phyloP scores from a whole-genome alignment of 2,797 vertebrate species.

The Silurus aristotelis region DNA sequence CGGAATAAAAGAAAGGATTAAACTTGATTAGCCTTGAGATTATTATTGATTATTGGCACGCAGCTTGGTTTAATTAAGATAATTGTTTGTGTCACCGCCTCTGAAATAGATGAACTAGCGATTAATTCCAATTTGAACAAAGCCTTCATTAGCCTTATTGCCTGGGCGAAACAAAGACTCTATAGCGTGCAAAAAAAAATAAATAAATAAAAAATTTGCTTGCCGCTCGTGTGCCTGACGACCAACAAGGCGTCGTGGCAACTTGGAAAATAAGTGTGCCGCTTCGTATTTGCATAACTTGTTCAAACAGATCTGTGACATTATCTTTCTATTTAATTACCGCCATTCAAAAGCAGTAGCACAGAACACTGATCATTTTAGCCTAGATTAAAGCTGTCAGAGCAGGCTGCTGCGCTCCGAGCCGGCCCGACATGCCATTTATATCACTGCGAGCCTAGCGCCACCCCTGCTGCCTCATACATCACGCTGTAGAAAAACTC shows the following conservation, averaged over 20 bases:
- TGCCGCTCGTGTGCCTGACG: conserved; percentile 44
- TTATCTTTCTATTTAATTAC: conserved; percentile 63
- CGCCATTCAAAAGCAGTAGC: conserved; percentile 61
- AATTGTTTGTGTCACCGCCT: conserved; percentile 56
- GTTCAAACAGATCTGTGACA: conserved; percentile 58
- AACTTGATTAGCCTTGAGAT: conserved; percentile 52
- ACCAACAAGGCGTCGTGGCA: conserved; percentile 52
- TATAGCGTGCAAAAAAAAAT: neutral
- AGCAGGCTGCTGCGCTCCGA: conserved; percentile 56
- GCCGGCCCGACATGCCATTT: conserved; percentile 46
- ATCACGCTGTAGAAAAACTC: conserved; percentile 45
- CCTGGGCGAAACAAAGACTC: conserved; percentile 13
- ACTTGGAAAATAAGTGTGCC: conserved; percentile 39
- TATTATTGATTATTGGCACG: conserved; percentile 59
- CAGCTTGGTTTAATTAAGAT: conserved; percentile 54
- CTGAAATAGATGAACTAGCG: conserved; percentile 50
- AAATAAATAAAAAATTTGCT: conserved; percentile 33
- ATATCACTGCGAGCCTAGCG: conserved; percentile 48
- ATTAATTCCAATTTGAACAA: conserved; percentile 55
- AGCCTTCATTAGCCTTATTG: conserved; percentile 55
- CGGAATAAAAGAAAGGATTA: conserved; percentile 51
- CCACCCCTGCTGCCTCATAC: conserved; percentile 46
- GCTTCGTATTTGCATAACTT: conserved; percentile 58
- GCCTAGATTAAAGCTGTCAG: conserved; percentile 71
- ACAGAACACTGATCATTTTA: conserved; percentile 60